phyloP scores from a whole-genome alignment of 2,797 vertebrate genomes.

The Notolabrus celidotus region DNA sequence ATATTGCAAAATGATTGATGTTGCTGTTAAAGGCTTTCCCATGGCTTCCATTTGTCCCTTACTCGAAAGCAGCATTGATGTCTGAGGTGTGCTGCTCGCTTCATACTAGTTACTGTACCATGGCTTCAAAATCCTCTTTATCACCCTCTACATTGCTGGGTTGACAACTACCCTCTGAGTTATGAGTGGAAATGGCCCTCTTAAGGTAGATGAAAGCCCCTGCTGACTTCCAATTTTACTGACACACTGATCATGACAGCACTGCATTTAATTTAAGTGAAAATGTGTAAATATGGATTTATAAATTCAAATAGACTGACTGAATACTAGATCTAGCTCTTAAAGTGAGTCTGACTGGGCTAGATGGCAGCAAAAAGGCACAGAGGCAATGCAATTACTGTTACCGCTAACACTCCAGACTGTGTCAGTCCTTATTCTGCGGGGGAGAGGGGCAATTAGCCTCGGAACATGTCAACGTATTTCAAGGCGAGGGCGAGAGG shows the following conservation, averaged over 20 bases:
- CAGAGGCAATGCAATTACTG: constrained; percentile 16
- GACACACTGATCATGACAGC: constrained; percentile 10
- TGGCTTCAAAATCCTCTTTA: constrained; percentile 42
- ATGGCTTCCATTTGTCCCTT: constrained; percentile 55
- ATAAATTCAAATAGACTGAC: background rate
- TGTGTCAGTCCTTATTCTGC: constrained; percentile 19
- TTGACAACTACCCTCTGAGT: constrained; percentile 49
- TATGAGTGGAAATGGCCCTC: constrained; percentile 25
- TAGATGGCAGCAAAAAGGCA: constrained; percentile 19
- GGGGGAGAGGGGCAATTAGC: constrained; percentile 41
- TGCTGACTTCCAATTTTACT: constrained; percentile 22
- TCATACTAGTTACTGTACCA: constrained; percentile 34
- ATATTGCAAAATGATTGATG: constrained; percentile 49
- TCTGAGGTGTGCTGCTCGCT: constrained; percentile 39
- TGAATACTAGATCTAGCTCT: constrained; percentile 4
- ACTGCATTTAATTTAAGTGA: background rate
- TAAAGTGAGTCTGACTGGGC: background rate
- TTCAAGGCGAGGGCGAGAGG: background rate
- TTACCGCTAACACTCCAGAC: constrained; percentile 20
- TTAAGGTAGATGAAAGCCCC: background rate
- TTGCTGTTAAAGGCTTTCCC: constrained; percentile 42
- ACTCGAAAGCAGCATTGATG: constrained; percentile 34
- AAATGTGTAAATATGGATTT: constrained; percentile 1
- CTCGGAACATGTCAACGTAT: constrained; percentile 15
- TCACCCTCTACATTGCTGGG: constrained; percentile 40